Base-by-base conservation (phyloP, 2,888 invertebrate genomes). In the Unio pictorum region DNA sequence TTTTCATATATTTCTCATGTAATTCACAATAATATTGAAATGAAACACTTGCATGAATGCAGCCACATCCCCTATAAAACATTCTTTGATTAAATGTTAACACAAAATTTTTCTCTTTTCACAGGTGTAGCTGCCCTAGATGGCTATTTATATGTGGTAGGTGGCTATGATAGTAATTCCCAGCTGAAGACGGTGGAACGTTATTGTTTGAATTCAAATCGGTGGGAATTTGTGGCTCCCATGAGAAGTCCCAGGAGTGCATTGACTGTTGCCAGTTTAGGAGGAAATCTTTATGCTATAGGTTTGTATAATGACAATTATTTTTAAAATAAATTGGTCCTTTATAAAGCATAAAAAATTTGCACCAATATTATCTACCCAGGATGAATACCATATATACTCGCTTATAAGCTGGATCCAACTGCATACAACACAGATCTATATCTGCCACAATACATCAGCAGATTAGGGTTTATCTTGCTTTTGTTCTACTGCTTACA, bases 121-220 rank as follows among this genome's bases (percentile, higher is more conserved):
- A n/a, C 83, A 89, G 91, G 96, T 71, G 95, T 96, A 59, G 95
- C 94, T 7, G 94, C 94, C 20, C 92, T 96, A 84, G 95, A 95
- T 85, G 95, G 96, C 87, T 94, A 92, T 89, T 95, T 97, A 79
- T 97, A 95, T 90, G 96, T 96, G n/a, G 94, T 97, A 71, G 97
- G 97, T 66, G 97, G 97, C n/a, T 97, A 96, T 90, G 96, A 97
- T 91, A 96, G 96, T 18, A 91, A 92, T 63, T 93, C 93, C 71
- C 97, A 97, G 89, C 91, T 97, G 66, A 92, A 94, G 69, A 93
- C 94, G 0, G 97, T 97, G 20, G 97, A 97, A 91, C 92, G 94
- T 54, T 97, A 95, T 90, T 95, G 96, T 90, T 95, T 95, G 0
- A 95, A 96, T 90, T 93, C 92, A 64, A 93, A 95, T 88, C 88